A percentile compares a stretch with the other conserved stretches of the same genome.
Conservation (phyloP, 2,888 invertebrate species). For the Meliscaeva auricollis region DNA sequence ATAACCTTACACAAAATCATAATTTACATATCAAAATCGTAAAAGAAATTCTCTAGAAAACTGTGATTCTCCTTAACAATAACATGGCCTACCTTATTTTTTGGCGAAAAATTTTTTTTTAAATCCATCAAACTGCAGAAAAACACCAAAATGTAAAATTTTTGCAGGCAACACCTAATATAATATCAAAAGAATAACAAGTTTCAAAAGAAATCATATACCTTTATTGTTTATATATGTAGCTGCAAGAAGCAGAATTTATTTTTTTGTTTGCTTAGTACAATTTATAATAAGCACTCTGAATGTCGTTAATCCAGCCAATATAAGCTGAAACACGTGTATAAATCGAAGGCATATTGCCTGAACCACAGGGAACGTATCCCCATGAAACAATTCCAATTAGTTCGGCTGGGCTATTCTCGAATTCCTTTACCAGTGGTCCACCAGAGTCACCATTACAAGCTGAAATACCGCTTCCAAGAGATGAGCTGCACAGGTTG, state of each 20-base stretch:
- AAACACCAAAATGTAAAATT: no score
- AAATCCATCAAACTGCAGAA: no score
- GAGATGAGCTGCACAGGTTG: slow-evolving; percentile 85
- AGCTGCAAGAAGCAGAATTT: neutral
- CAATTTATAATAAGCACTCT: slow-evolving; percentile 79
- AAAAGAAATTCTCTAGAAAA: no score
- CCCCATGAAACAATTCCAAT: slow-evolving; percentile 85
- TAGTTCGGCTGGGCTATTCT: slow-evolving; percentile 77
- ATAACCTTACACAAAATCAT: no score
- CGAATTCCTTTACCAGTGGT: slow-evolving; percentile 80
- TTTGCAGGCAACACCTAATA: no score
- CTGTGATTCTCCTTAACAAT: no score
- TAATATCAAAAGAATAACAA: no score
- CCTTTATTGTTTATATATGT: no score
- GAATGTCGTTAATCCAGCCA: slow-evolving; percentile 82
- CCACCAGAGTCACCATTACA: slow-evolving; percentile 84
- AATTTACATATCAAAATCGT: no score
- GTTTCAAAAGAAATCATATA: no score
- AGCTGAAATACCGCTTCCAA: slow-evolving; percentile 83
- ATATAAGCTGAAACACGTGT: slow-evolving; percentile 83
- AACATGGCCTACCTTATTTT: no score
- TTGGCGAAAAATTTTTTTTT: no score
- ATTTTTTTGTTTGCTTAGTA: slow-evolving; percentile 68
- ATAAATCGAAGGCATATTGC: slow-evolving; percentile 84
- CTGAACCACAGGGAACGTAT: slow-evolving; percentile 84